These are phyloP conservation scores for Taxidea taxus DNA, from an alignment of 2,113 vertebrate species.

Conservation along the genomic window DNA sequence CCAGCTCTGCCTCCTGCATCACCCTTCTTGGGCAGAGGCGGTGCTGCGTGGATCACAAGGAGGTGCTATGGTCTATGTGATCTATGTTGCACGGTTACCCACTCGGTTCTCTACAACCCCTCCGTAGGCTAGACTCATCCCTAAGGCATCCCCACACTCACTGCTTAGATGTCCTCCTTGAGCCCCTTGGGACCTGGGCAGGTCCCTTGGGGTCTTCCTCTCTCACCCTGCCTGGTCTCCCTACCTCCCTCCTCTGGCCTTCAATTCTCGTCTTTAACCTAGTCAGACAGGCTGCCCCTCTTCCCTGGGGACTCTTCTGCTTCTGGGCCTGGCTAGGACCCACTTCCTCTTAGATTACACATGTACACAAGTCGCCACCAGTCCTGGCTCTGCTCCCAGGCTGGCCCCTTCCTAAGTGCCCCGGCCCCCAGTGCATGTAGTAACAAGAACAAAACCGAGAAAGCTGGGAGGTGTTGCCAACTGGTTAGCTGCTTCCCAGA, in stretches of 20 bases:
- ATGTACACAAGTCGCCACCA: background rate
- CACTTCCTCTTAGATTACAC: background rate
- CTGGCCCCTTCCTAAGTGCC: background rate
- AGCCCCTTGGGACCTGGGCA: too few relatives aligned
- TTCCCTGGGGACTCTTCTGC: background rate
- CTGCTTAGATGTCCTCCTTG: background rate
- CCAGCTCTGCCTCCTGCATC: background rate
- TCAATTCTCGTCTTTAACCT: background rate
- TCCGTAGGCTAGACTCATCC: background rate
- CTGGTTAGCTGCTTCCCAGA: background rate
- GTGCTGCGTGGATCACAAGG: background rate
- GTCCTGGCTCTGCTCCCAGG: background rate
- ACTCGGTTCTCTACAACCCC: background rate
- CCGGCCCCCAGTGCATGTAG: background rate
- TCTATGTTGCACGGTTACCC: background rate
- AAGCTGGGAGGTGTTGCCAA: background rate
- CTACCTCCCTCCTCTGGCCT: background rate
- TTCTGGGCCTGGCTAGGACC: background rate
- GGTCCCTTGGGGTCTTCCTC: background rate
- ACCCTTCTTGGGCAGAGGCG: background rate
- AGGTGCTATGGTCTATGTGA: rapidly evolving
- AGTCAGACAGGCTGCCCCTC: background rate
- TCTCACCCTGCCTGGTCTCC: background rate
- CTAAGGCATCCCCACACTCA: background rate
- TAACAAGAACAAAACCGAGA: background rate